Conservation (phyloP, 2,797 vertebrate species). For the Pogoniulus pusillus region DNA sequence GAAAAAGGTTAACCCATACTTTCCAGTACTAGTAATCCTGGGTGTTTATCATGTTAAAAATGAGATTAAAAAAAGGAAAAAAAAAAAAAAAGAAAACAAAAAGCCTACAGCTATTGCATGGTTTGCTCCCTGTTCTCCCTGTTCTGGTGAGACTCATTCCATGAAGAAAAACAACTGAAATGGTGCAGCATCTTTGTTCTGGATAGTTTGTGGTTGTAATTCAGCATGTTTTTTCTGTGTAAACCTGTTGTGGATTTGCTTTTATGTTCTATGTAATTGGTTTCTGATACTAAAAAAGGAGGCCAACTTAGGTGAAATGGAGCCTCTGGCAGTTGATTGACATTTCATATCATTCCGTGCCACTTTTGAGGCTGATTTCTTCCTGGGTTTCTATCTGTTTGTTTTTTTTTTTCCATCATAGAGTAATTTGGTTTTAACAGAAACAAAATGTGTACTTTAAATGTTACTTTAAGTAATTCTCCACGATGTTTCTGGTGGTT, state of each 20-base stretch:
- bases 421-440: conserved; percentile 76
- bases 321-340: conserved; percentile 79
- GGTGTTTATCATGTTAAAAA: conserved; percentile 83
- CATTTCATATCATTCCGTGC: conserved; percentile 55
- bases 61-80: too few relatives aligned
- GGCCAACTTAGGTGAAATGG: conserved; percentile 71
- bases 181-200: conserved; percentile 79
- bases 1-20: conserved; percentile 79
- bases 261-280: conserved; percentile 77
- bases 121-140: conserved; percentile 89
- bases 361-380: conserved; percentile 53
- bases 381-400: conserved; percentile 77
- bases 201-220: conserved; percentile 84
- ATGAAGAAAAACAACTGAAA: conserved; percentile 77
- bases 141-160: conserved; percentile 88
- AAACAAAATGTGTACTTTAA: conserved; percentile 73
- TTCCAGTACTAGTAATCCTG: conserved; percentile 76
- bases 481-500: conserved; percentile 79
- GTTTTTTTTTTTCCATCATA: conserved; percentile 80
- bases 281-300: conserved; percentile 78
- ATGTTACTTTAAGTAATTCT: conserved; percentile 80
- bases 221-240: conserved; percentile 88
- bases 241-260: conserved; percentile 81
- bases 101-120: conserved; percentile 83
- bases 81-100: conserved; percentile 1